phyloP scores from a whole-genome alignment of 2,888 invertebrate genomes.

The Amphipyra tragopoginis region DNA sequence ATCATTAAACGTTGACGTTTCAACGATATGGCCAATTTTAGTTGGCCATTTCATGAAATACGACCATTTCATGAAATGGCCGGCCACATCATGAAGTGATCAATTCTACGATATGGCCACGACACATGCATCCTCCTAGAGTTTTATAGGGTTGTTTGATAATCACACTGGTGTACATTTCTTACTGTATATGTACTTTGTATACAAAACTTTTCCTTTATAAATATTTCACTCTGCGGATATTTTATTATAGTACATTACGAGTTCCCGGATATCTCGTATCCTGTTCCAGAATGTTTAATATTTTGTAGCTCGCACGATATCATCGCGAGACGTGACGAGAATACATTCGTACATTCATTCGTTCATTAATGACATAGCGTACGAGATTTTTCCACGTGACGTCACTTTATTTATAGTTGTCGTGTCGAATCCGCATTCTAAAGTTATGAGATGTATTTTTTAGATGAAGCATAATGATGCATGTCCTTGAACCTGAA shows the following conservation, averaged over 20 bases:
- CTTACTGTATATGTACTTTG: too few relatives aligned
- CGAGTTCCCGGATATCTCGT: slow-evolving; percentile 28
- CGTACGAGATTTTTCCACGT: slow-evolving; percentile 26
- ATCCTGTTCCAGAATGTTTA: slow-evolving; percentile 34
- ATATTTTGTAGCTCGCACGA: slow-evolving; percentile 32
- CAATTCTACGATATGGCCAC: too few relatives aligned
- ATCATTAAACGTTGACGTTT: too few relatives aligned
- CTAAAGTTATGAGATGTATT: slow-evolving; percentile 14
- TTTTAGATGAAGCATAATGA: slow-evolving; percentile 13
- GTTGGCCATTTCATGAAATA: too few relatives aligned
- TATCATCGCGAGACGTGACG: slow-evolving; percentile 42
- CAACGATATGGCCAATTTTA: too few relatives aligned
- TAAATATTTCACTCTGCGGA: slow-evolving; percentile 13
- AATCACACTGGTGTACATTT: too few relatives aligned
- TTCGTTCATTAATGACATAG: slow-evolving; percentile 28
- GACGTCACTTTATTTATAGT: slow-evolving; percentile 8
- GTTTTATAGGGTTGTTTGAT: too few relatives aligned
- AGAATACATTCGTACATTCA: slow-evolving; percentile 36
- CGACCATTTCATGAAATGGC: too few relatives aligned
- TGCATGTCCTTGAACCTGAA: slow-evolving; percentile 31
- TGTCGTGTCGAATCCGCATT: slow-evolving; percentile 41
- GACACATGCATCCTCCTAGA: too few relatives aligned
- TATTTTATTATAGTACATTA: slow-evolving; percentile 16
- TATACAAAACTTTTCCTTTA: slow-evolving; percentile 7
- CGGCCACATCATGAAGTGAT: too few relatives aligned